Conservation (phyloP, 2,113 vertebrate species). For the Dicaeum eximium region DNA sequence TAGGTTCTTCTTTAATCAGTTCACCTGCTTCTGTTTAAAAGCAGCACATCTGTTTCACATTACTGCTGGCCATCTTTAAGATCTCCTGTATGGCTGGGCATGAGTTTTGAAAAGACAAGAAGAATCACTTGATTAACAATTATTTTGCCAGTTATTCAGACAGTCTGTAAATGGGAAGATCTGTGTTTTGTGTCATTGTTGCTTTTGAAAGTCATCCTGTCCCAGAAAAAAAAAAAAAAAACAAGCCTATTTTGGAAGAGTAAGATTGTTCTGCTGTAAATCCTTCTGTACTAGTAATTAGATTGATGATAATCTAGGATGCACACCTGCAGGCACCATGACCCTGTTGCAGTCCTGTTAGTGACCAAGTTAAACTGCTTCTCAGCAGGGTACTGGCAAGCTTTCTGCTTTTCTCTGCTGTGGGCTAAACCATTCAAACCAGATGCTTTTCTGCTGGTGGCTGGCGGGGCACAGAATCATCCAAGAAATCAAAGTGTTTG, state of each 20-base stretch:
- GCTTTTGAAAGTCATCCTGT: neutral
- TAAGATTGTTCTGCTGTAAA: neutral
- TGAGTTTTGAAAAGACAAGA: conserved; percentile 17
- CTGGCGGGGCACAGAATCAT: neutral
- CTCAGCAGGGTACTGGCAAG: neutral
- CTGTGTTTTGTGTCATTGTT: neutral
- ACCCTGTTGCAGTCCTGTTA: neutral
- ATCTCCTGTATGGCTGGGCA: conserved; percentile 43
- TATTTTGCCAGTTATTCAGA: neutral
- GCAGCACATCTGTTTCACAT: conserved; percentile 51
- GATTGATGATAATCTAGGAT: neutral
- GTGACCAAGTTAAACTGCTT: neutral
- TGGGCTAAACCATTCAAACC: neutral
- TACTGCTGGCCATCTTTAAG: conserved; percentile 48
- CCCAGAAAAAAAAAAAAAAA: neutral
- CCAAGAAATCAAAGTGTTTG: conserved; percentile 7
- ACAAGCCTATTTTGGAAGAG: neutral
- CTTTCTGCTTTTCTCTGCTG: neutral
- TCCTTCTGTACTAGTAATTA: neutral
- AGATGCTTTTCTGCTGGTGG: conserved; percentile 27
- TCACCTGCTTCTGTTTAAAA: conserved; percentile 68
- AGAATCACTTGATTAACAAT: conserved; percentile 34
- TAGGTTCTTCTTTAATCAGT: conserved; percentile 52
- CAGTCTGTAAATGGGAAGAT: neutral
- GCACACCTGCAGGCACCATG: neutral